Base-by-base conservation (phyloP, 2,888 invertebrate genomes). In the Lottia scabra region DNA sequence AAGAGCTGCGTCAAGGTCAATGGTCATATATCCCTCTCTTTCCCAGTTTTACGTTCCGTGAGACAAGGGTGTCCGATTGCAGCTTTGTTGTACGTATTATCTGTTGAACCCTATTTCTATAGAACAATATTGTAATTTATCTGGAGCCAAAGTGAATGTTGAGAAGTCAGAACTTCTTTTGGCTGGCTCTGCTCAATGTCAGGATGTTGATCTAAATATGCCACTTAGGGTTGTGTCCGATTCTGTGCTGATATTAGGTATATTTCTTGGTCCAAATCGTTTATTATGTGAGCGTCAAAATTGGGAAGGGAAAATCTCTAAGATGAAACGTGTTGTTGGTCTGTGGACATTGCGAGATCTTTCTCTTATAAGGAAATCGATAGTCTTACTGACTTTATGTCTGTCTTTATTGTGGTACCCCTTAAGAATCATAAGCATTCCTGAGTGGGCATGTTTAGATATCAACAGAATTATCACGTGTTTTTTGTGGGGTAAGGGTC, bases 1-100 rank as follows among this genome's bases (percentile, higher is more conserved):
- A 66, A 66, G 19, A 76, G 78, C n/a, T 75, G 75, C 10, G 77
- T 77, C 15, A 75, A 76, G 16, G 76, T 80, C n/a, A 78, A 78
- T 65, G 73, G 72, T 65, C 48, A 65, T 65, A 77, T 80, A 43
- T 78, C 76, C 2, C 65, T 74, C 13, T 65, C 75, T 56, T 56
- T 56, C 15, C 56, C 56, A 56, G 56, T 56, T n/a, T 56, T 56
- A 15, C n/a, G 56, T 10, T 56, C 56, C 4, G 56, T 56, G n/a
- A 8, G 56, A 19, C 56, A 56, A 23, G 56, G 56, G 15, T 56
- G 56, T 56, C 56, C 56, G 12, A 56, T 56, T 56, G 56, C 56
- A 56, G 56, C 56, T 23, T 23, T 56, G 19, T 23, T 56, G 6
- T 56, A 56, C 12, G 23, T 56, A 10, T 19, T 56, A 13, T 56